These are phyloP conservation scores for Trichogramma pretiosum DNA, from an alignment of 1,140 invertebrate genomes.

Conservation along the genomic window DNA sequence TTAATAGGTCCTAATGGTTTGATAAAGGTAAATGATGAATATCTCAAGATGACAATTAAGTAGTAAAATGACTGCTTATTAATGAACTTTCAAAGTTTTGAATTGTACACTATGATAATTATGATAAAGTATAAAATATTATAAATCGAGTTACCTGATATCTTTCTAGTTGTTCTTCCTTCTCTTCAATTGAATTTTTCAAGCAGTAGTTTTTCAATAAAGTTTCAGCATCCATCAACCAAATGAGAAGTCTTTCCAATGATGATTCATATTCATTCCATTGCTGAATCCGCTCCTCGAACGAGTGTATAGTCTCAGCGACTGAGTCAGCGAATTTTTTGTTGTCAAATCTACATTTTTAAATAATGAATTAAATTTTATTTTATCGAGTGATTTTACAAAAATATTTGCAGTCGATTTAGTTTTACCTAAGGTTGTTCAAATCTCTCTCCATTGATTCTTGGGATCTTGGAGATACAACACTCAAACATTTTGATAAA, in stretches of 20 bases:
- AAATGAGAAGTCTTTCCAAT: constrained; percentile 70
- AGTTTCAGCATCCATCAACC: constrained; percentile 80
- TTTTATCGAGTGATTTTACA: not conserved
- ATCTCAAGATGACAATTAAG: too few relatives aligned
- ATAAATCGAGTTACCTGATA: constrained; percentile 79
- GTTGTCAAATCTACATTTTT: constrained; percentile 54
- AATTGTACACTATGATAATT: too few relatives aligned
- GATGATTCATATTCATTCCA: constrained; percentile 87
- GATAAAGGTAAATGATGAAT: too few relatives aligned
- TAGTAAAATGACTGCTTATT: too few relatives aligned
- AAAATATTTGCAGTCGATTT: constrained; percentile 1
- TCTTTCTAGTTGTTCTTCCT: constrained; percentile 78
- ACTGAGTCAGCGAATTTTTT: constrained; percentile 73
- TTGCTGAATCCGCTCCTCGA: constrained; percentile 78
- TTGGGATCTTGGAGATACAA: constrained; percentile 63
- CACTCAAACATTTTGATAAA: constrained; percentile 54
- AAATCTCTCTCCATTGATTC: constrained; percentile 75
- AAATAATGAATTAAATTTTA: constrained; percentile 2
- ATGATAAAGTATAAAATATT: too few relatives aligned
- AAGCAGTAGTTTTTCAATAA: constrained; percentile 78
- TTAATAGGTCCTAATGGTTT: constrained; percentile 63
- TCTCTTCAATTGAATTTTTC: constrained; percentile 80
- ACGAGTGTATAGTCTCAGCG: constrained; percentile 63
- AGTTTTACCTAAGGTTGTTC: constrained; percentile 55
- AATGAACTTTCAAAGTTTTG: too few relatives aligned